Percentiles rank a stretch among this genome's conserved stretches.
phyloP scores from a whole-genome alignment of 2,888 invertebrate genomes.

The Vanessa cardui region DNA sequence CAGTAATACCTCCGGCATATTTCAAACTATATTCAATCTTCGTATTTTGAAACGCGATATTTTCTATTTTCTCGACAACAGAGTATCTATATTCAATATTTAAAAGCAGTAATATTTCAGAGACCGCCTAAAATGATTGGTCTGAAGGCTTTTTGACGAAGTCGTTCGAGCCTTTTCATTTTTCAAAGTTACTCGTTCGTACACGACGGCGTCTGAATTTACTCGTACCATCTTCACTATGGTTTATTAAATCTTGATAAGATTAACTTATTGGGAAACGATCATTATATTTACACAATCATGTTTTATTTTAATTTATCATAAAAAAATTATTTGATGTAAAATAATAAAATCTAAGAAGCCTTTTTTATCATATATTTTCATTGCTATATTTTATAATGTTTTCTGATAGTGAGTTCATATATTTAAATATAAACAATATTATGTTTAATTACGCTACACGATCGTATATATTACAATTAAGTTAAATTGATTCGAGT shows the following conservation, averaged over 20 bases:
- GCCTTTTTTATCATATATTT: too few species aligned
- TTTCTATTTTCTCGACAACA: slow-evolving; percentile 39
- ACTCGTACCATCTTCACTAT: slow-evolving; percentile 26
- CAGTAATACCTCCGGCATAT: slow-evolving; percentile 30
- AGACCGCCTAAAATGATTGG: slow-evolving; percentile 58
- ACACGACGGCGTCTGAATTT: slow-evolving; percentile 23
- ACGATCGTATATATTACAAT: too few species aligned
- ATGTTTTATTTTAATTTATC: not conserved
- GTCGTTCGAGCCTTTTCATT: slow-evolving; percentile 62
- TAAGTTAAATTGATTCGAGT: too few species aligned
- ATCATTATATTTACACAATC: not conserved
- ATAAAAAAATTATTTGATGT: not conserved
- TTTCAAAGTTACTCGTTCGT: slow-evolving; percentile 60
- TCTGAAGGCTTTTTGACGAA: slow-evolving; percentile 56
- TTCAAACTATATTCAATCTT: slow-evolving; percentile 39
- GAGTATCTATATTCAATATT: slow-evolving; percentile 44
- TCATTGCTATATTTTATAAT: too few species aligned
- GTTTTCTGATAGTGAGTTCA: too few species aligned
- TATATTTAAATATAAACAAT: too few species aligned
- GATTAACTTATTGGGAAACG: slow-evolving; percentile 3
- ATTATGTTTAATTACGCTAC: too few species aligned
- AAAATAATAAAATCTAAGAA: not conserved
- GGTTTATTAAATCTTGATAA: slow-evolving; percentile 44
- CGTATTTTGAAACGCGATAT: slow-evolving; percentile 37
- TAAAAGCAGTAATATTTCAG: slow-evolving; percentile 54